Evolutionary conservation across 2,797 vertebrate genomes (phyloP), one percentile per base, ranked within the genome.

Genomic region (Mallotus villosus): DNA sequence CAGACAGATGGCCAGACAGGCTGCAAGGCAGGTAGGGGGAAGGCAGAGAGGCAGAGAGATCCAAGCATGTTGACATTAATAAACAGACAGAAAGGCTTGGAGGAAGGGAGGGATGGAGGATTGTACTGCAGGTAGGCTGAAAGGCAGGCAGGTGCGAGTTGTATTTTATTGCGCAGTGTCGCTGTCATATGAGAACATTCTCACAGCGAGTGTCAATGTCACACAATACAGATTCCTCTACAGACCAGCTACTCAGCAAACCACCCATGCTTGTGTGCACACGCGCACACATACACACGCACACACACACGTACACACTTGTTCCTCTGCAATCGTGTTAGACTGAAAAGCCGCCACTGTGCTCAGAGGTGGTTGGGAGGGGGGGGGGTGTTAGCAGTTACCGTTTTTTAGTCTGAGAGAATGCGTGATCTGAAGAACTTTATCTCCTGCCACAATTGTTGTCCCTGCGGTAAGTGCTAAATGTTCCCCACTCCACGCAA

Each of bases 221-320:
- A 60, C 58, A 60, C 58, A 60, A 22, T 60, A 24, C 68, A 32
- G 0, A 25, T 46, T 57, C 58, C 21, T 24, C 58, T 22, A 24
- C 58, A 4, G 8, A 21, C 8, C 41, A 6, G 62, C 29, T 4
- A 63, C 19, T 5, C 51, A 53, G 16, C 16, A 17, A 53, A 53
- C n/a, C 58, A 22, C 22, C 25, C 58, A 32, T 55, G 8, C 21
- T 25, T 7, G 16, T 25, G 25, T 25, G 9, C 61, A 34, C 58
- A 61, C 14, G 5, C 21, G 25, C 29, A 51, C 64, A 53, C n/a
- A 67, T n/a, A 51, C 64, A 53, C n/a, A 67, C 41, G 17, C 65
- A 53, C 65, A 27, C 65, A 53, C 65, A 58, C 37, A 70, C 14
- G 12, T 4, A 61, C 32, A 16, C 60, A 53, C 41, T 41, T 11